These are phyloP conservation scores for Paramisgurnus dabryanus DNA, from an alignment of 2,113 vertebrate species.

Conservation along the genomic window DNA sequence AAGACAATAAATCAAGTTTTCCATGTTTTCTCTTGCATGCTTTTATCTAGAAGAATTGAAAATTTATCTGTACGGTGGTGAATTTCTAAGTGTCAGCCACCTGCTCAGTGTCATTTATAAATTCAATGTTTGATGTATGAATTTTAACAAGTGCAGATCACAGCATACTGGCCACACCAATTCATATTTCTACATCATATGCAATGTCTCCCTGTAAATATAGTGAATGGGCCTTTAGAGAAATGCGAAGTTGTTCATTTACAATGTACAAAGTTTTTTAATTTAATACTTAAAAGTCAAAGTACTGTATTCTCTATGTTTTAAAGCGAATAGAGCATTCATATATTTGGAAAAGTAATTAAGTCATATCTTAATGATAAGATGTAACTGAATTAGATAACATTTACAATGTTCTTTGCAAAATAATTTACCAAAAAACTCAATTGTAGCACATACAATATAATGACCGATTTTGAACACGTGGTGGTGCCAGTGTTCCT, in stretches of 20 bases:
- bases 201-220: background rate
- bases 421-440: background rate
- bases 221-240: background rate
- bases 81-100: background rate
- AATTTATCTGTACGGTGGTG: background rate
- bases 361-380: background rate
- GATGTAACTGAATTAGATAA: background rate
- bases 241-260: background rate
- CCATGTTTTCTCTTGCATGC: background rate
- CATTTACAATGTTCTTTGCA: background rate
- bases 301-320: no score
- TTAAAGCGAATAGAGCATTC: no score
- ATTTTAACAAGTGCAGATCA: background rate
- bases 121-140: background rate
- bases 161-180: background rate
- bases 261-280: background rate
- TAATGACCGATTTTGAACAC: slow-evolving; percentile 11
- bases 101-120: background rate
- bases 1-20: background rate
- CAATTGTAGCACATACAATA: background rate
- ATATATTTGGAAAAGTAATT: background rate
- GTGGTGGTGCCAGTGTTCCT: slow-evolving; percentile 5
- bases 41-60: background rate
- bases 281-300: no score
- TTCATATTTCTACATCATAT: background rate